phyloP scores from a whole-genome alignment of 1,140 invertebrate species.

The Thereuonema tuberculata region DNA sequence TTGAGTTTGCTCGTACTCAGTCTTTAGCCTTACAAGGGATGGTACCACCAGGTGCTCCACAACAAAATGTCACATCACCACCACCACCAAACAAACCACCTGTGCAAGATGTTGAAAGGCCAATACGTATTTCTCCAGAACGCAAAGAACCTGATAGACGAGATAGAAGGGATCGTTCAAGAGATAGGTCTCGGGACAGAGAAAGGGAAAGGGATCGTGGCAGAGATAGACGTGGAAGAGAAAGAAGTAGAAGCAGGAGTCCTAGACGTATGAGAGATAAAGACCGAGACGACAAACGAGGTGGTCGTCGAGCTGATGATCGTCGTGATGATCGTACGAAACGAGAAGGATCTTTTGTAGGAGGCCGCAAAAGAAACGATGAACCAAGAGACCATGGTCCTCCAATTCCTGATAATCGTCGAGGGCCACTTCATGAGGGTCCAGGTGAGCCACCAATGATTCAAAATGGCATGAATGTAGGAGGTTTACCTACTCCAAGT shows the following conservation, averaged over 20 bases:
- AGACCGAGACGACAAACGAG: conserved; percentile 15
- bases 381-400: too few relatives aligned
- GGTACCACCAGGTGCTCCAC: conserved; percentile 34
- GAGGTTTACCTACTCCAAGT: too few relatives aligned
- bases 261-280: conserved; percentile 16
- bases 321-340: neutral
- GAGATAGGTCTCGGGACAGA: conserved; percentile 18
- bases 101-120: neutral
- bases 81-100: conserved; percentile 1
- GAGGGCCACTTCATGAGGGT: too few relatives aligned
- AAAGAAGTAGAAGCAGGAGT: conserved; percentile 13
- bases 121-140: neutral
- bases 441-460: too few relatives aligned
- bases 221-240: conserved; percentile 6
- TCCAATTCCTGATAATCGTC: too few relatives aligned
- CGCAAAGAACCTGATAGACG: neutral
- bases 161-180: conserved; percentile 13
- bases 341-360: too few relatives aligned
- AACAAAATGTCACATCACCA: conserved; percentile 43
- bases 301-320: conserved; percentile 7
- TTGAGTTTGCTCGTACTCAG: conserved; percentile 31
- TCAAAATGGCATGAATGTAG: too few relatives aligned
- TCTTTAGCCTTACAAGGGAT: neutral
- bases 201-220: conserved; percentile 16
- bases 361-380: too few relatives aligned